A percentile compares a stretch with the other conserved stretches of the same genome.
phyloP scores from a whole-genome alignment of 2,113 vertebrate genomes.

The Corynorhinus townsendii region DNA sequence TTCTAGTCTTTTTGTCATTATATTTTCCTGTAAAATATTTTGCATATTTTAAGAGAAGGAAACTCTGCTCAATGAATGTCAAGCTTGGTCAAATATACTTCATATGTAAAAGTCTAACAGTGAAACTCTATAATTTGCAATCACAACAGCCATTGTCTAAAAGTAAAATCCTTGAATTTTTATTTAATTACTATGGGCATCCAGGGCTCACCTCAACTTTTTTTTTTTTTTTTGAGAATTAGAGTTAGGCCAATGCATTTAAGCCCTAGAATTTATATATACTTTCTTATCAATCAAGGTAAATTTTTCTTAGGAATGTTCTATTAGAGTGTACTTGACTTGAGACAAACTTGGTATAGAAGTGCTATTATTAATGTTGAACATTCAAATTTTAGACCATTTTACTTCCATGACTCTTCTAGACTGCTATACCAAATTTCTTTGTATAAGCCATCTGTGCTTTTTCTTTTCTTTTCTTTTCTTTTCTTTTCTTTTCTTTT shows the following conservation, averaged over 20 bases:
- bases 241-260: not conserved
- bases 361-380: not conserved
- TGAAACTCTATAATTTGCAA: not conserved
- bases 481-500: not conserved
- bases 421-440: not conserved
- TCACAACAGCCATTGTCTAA: not conserved
- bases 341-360: not conserved
- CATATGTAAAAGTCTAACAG: not conserved
- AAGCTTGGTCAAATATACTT: not conserved
- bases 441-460: not conserved
- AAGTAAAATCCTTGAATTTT: not conserved
- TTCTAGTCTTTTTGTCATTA: not conserved
- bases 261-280: not conserved
- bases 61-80: not conserved
- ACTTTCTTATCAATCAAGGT: not conserved
- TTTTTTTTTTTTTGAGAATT: not conserved
- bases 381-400: not conserved
- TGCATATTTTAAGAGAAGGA: not conserved
- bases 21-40: not conserved
- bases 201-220: not conserved
- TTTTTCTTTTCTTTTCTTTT: not conserved
- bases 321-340: not conserved
- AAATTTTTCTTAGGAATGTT: not conserved
- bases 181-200: not conserved
- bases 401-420: not conserved